These are phyloP conservation scores for Pogonognathellus flavescens DNA, from an alignment of 1,140 invertebrate genomes.

Conservation along the genomic window DNA sequence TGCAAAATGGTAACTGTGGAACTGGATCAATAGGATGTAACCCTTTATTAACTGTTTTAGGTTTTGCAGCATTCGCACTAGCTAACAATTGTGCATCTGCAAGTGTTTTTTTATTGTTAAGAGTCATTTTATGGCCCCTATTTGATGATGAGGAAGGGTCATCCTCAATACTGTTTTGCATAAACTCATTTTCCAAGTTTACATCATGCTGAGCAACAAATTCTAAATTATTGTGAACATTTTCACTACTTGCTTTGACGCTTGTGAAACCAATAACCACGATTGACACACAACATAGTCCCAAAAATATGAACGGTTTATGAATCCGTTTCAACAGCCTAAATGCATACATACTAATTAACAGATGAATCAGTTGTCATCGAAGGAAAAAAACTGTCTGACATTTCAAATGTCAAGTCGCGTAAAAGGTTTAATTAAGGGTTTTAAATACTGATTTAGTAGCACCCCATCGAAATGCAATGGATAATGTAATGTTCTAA, in stretches of 20 bases:
- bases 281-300: conserved; percentile 1
- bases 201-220: neutral
- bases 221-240: neutral
- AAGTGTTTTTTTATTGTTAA: neutral
- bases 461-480: too few species aligned
- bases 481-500: too few species aligned
- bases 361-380: neutral
- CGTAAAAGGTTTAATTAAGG: too few species aligned
- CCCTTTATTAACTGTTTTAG: neutral
- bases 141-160: neutral
- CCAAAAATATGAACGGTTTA: conserved; percentile 56
- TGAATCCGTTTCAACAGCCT: conserved; percentile 55
- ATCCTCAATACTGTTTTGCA: conserved; percentile 5
- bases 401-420: too few species aligned
- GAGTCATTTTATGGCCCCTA: neutral
- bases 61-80: neutral
- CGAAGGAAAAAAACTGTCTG: too few species aligned
- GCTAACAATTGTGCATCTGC: neutral
- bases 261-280: conserved; percentile 38
- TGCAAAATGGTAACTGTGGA: conserved; percentile 41
- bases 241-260: neutral
- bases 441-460: too few species aligned
- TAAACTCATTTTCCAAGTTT: neutral
- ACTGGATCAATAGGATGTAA: conserved; percentile 20
- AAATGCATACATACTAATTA: conserved; percentile 45